These are phyloP conservation scores for Cylindroiulus punctatus DNA, from an alignment of 2,888 invertebrate species.

Conservation along the genomic window DNA sequence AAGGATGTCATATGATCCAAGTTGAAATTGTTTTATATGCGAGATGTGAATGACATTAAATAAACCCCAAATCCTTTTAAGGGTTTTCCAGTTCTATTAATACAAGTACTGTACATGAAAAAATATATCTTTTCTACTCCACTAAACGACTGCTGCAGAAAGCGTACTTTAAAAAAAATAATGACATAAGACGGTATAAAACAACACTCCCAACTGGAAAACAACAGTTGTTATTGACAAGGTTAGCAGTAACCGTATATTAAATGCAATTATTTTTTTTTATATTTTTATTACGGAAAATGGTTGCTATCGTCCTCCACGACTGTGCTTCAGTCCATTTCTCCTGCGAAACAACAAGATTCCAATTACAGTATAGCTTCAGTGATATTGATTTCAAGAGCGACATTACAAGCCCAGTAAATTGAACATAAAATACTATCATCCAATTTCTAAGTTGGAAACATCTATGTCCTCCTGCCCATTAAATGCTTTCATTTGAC, in stretches of 20 bases:
- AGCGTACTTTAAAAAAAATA: neutral
- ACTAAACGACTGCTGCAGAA: neutral
- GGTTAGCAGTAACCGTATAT: conserved; percentile 23
- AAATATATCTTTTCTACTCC: neutral
- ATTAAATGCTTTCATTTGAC: conserved; percentile 23
- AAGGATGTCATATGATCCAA: no score
- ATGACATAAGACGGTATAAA: neutral
- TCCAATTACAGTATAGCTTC: conserved; percentile 23
- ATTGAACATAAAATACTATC: conserved; percentile 42
- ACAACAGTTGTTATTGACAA: conserved; percentile 23
- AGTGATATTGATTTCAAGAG: conserved; percentile 17
- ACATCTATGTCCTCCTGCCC: conserved; percentile 9
- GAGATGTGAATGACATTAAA: no score
- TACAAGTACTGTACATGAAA: no score
- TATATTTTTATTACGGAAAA: conserved; percentile 19
- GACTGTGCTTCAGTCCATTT: conserved; percentile 19
- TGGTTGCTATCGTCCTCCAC: neutral
- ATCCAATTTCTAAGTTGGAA: conserved; percentile 34
- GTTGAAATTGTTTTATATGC: no score
- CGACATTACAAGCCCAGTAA: conserved; percentile 34
- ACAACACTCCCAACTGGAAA: neutral
- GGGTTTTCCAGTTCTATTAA: no score
- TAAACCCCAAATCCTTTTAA: no score
- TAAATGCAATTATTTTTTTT: conserved; percentile 29
- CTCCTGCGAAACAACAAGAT: neutral